phyloP scores from a whole-genome alignment of 2,888 invertebrate species.

The Parnassius mnemosyne region DNA sequence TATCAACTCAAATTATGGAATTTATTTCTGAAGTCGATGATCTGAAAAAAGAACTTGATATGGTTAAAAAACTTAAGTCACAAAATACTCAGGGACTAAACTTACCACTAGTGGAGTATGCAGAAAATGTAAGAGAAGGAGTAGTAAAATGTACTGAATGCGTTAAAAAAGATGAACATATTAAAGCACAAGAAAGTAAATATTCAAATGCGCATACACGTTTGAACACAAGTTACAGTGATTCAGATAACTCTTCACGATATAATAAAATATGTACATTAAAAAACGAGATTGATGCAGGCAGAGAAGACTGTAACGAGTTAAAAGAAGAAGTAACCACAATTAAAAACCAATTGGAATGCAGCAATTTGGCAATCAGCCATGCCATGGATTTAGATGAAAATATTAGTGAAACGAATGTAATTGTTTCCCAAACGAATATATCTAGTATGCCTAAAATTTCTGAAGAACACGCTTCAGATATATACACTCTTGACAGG shows the following conservation, averaged over 20 bases:
- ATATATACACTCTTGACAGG: slow-evolving; percentile 56
- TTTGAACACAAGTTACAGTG: slow-evolving; percentile 61
- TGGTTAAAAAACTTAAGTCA: slow-evolving; percentile 42
- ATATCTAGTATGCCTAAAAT: slow-evolving; percentile 46
- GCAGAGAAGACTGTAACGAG: slow-evolving; percentile 66
- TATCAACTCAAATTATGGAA: slow-evolving; percentile 81
- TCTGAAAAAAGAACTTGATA: slow-evolving; percentile 61
- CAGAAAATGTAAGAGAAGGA: background rate
- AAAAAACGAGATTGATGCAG: slow-evolving; percentile 64
- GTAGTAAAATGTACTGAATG: slow-evolving; percentile 42
- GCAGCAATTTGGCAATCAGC: slow-evolving; percentile 52
- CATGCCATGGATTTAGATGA: slow-evolving; percentile 61
- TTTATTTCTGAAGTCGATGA: slow-evolving; percentile 77
- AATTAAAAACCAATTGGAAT: slow-evolving; percentile 68
- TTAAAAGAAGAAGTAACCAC: slow-evolving; percentile 67
- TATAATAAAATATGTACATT: slow-evolving; percentile 66
- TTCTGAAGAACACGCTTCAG: slow-evolving; percentile 45
- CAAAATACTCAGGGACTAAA: slow-evolving; percentile 24
- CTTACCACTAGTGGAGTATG: background rate
- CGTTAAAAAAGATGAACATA: slow-evolving; percentile 43
- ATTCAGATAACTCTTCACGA: slow-evolving; percentile 60
- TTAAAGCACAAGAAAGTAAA: slow-evolving; percentile 38
- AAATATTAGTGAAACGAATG: slow-evolving; percentile 50
- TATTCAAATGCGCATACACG: slow-evolving; percentile 40
- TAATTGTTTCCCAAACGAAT: slow-evolving; percentile 37